Base-by-base conservation (phyloP, 2,888 invertebrate species). In the Neoitamus cyanurus region DNA sequence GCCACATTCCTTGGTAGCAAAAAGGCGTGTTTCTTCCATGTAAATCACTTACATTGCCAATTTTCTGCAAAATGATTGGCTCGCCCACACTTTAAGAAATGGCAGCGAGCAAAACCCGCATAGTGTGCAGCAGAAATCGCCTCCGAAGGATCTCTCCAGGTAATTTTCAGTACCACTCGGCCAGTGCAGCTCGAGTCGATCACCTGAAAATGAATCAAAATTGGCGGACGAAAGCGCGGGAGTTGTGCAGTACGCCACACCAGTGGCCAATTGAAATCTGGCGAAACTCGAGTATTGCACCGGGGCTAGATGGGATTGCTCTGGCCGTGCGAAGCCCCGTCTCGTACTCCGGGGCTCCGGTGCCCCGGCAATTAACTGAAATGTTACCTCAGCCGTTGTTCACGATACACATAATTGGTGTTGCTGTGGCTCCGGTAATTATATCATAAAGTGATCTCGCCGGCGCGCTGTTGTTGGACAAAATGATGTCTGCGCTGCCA, bases 1-100 rank as follows among this genome's bases (percentile, higher is more conserved):
- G 28, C 25, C 34, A 58, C 48, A 80, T 80, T 58, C 77, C 31
- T 75, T 75, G 46, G 34, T n/a, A 69, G 68, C 25, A 82, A 68
- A 82, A 82, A 82, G 82, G 82, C 82, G 82, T 82, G 82, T 82
- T 80, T 36, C 36, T 28, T 82, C 69, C 69, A 82, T 82, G 82
- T 82, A 82, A 82, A 82, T 82, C 82, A 82, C 69, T 68, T 82
- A 69, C 69, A 82, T 82, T 69, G 68, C 82, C 72, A 83, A 72
- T 83, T 72, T 83, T 83, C 72, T 72, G 83, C 83, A 83, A 83
- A 83, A 83, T 72, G 83, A 83, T 83, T 83, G 83, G 83, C 73
- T 83, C 72, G 83, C 83, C 72, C 48, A 83, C 83, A 83, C 72
- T 72, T 73, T 72, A 34, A 83, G 48, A 83, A 72, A 72, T 69